Evolutionary conservation across 2,888 invertebrate species (phyloP).

Genomic region (Amphimallon solstitiale): DNA sequence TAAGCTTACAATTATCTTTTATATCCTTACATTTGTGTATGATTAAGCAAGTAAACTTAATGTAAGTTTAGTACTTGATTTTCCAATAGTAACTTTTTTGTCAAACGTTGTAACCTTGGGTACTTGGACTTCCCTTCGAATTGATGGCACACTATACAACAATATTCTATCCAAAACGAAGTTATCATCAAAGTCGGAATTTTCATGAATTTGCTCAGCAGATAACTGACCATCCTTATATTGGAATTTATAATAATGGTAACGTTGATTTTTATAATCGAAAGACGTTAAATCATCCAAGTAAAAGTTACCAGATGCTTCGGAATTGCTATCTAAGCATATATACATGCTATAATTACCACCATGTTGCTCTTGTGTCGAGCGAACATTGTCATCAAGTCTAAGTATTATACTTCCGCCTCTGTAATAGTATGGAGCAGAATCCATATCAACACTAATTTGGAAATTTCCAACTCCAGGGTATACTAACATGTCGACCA

Average conservation of each 20-base stretch:
- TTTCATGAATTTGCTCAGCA: neutral
- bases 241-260: slow-evolving; percentile 1
- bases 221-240: neutral
- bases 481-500: slow-evolving; percentile 20
- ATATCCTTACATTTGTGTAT: too few species aligned
- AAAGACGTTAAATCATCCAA: slow-evolving; percentile 78
- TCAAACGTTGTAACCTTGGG: too few species aligned
- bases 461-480: slow-evolving; percentile 3
- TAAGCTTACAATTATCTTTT: too few species aligned
- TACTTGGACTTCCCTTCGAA: too few species aligned
- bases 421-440: slow-evolving; percentile 52
- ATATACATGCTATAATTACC: slow-evolving; percentile 50
- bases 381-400: slow-evolving; percentile 45
- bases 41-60: too few species aligned
- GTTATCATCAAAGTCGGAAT: neutral
- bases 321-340: slow-evolving; percentile 61
- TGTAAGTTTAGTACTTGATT: too few species aligned
- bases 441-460: slow-evolving; percentile 29
- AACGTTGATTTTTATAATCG: neutral
- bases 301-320: slow-evolving; percentile 81
- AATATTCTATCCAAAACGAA: neutral
- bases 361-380: slow-evolving; percentile 46
- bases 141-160: neutral
- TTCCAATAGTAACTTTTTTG: too few species aligned
- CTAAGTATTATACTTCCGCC: slow-evolving; percentile 52